Base-by-base conservation (phyloP, 2,113 vertebrate genomes). In the Alosa alosa region DNA sequence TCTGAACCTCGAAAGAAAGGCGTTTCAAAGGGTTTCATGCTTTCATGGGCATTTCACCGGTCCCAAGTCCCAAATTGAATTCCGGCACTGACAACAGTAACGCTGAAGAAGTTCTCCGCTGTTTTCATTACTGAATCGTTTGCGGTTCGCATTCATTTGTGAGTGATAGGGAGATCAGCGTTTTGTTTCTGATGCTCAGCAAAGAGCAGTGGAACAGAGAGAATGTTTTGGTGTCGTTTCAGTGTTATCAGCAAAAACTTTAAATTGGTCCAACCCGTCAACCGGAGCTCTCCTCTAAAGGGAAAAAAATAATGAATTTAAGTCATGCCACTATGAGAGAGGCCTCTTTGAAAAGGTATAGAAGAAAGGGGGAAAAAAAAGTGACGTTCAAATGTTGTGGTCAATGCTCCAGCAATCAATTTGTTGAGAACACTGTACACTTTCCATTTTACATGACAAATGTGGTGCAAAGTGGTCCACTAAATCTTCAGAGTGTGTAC, bases 401-500 rank as follows among this genome's bases (percentile, higher is more conserved):
- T 86, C 87, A 85, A 87, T 86, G 83, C 64, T 31, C 84, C 84
- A 55, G 55, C 81, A 88, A 82, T 75, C 81, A 41, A 49, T 88
- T 88, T 78, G 75, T 82, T 87, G 82, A 86, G 86, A 89, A 86
- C 84, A 81, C 75, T 92, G 88, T 87, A 86, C 81, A 82, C 13
- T 84, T 84, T 89, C 60, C 83, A 82, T 92, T 91, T 91, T 89
- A 86, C 55, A 88, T 91, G 91, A 92, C 88, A 93, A 91, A 94
- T 92, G 89, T 86, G 83, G 55, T 81, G 72, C 85, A 91, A 92
- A 93, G 90, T 89, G 86, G 86, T 84, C 64, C 89, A 87, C 41
- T 94, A 93, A 91, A 93, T 94, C 92, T 92, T 89, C 45, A 1
- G 47, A 84, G 88, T 90, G 88, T 92, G 91, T 91, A 92, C 88